Conservation (phyloP, 2,797 vertebrate genomes). For the Clarias platycephalus region DNA sequence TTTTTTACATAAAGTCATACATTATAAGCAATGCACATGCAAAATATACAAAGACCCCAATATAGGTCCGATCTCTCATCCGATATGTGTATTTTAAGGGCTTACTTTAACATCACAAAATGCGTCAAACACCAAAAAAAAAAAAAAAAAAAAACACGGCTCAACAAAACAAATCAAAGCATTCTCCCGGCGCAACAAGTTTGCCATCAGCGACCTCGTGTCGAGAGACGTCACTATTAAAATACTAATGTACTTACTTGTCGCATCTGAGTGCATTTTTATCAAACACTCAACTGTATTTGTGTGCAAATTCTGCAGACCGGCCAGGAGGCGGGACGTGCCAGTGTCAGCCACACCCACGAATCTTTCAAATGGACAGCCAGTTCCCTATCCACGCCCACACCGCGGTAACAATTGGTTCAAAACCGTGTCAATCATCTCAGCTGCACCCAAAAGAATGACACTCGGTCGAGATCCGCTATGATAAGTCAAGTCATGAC, state of each 20-base stretch:
- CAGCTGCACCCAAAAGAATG: slow-evolving; percentile 22
- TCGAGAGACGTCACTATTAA: slow-evolving; percentile 48
- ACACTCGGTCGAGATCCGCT: slow-evolving; percentile 41
- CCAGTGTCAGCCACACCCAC: slow-evolving; percentile 62
- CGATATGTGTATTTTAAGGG: slow-evolving; percentile 54
- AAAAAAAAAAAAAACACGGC: slow-evolving; percentile 35
- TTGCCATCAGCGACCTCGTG: slow-evolving; percentile 1
- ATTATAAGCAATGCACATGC: no score
- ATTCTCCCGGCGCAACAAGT: slow-evolving; percentile 20
- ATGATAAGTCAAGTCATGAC: slow-evolving; percentile 60
- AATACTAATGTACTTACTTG: slow-evolving; percentile 88
- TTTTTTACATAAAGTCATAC: slow-evolving; percentile 15
- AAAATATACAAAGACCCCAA: slow-evolving; percentile 73
- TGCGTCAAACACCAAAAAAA: slow-evolving; percentile 47
- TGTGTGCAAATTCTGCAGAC: slow-evolving; percentile 78
- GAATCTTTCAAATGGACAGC: slow-evolving; percentile 57
- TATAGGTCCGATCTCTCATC: slow-evolving; percentile 54
- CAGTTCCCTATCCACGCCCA: slow-evolving; percentile 47
- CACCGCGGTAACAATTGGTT: slow-evolving; percentile 49
- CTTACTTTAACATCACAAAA: slow-evolving; percentile 55
- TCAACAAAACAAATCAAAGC: slow-evolving; percentile 34
- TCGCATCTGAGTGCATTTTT: slow-evolving; percentile 99
- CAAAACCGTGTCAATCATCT: slow-evolving; percentile 39
- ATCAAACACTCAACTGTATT: slow-evolving; percentile 88
- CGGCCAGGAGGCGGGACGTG: slow-evolving; percentile 80